Conservation (phyloP, 1,140 invertebrate species). For the Capitella teleta region DNA sequence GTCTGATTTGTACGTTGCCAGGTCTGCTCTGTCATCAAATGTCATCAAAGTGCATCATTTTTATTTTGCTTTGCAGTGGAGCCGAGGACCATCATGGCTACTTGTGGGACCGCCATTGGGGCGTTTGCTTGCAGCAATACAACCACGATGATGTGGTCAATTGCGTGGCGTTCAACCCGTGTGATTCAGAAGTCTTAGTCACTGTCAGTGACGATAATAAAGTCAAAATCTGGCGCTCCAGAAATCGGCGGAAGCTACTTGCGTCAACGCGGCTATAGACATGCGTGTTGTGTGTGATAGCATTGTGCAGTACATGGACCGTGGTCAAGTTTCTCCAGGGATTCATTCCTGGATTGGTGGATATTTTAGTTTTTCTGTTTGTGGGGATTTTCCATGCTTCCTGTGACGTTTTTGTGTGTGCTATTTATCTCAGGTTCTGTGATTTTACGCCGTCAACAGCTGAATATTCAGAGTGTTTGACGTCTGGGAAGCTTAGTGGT, state of each 20-base stretch:
- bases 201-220: constrained; percentile 77
- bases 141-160: constrained; percentile 75
- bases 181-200: constrained; percentile 68
- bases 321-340: no score
- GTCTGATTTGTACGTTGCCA: constrained; percentile 72
- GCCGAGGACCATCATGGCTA: constrained; percentile 77
- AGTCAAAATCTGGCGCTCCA: constrained; percentile 57
- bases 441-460: no score
- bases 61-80: constrained; percentile 50
- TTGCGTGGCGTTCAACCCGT: constrained; percentile 74
- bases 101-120: constrained; percentile 77
- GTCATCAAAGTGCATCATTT: background rate
- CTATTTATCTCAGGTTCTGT: no score
- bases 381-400: no score
- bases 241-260: constrained; percentile 15
- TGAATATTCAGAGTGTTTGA: no score
- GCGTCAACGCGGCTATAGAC: no score
- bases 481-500: no score
- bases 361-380: no score
- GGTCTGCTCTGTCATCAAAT: constrained; percentile 44
- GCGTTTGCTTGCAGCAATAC: constrained; percentile 62
- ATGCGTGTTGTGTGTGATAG: no score
- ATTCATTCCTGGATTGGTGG: no score
- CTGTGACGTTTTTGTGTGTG: no score
- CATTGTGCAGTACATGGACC: no score